Evolutionary conservation across 2,888 invertebrate genomes (phyloP), one percentile per base, ranked within the genome.

Genomic region (Xanthia icteritia): DNA sequence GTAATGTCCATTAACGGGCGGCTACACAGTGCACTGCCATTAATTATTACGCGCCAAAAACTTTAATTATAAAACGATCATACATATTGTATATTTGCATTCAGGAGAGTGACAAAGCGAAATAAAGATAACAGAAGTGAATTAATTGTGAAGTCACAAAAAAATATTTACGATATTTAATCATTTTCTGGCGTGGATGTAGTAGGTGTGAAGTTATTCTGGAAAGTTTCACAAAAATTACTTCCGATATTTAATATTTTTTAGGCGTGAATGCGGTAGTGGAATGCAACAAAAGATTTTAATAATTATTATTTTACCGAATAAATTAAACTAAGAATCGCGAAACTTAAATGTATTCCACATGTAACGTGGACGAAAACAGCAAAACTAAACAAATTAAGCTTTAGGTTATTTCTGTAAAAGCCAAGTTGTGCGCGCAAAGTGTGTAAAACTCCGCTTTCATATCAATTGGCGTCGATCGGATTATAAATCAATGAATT

Each of bases 41-140:
- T 48, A 15, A 77, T 66, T 73, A 70, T 63, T 67, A 54, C 70
- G 54, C 39, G 58, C n/a, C 69, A 78, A 78, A 77, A 67, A 56
- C 60, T 42, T 73, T 67, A 13, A 63, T 63, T 48, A 56, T 39
- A 23, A 31, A 73, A 60, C 8, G 6, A 56, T 42, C 42, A 42
- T 67, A 48, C 45, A 5, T 13, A 23, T 13, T 27, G 20, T n/a
- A 20, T 73, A 31, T 58, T 36, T 58, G 1, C 20, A 73, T 36
- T 20, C 6, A 45, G 63, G 15, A 39, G 60, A 73, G 61, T 51
- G n/a, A 31, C 5, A 15, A 45, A 45, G 45, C 1, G 45, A 45
- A 45, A 45, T 5, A 73, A 73, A 13, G n/a, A 45, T 17, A 71
- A 56, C 42, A 45, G 17, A 0, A 70, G 13, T 45, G 45, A 45